A percentile compares a stretch with the other conserved stretches of the same genome.
Evolutionary conservation across 2,888 invertebrate species (phyloP).

Genomic region (Xestia xanthographa): DNA sequence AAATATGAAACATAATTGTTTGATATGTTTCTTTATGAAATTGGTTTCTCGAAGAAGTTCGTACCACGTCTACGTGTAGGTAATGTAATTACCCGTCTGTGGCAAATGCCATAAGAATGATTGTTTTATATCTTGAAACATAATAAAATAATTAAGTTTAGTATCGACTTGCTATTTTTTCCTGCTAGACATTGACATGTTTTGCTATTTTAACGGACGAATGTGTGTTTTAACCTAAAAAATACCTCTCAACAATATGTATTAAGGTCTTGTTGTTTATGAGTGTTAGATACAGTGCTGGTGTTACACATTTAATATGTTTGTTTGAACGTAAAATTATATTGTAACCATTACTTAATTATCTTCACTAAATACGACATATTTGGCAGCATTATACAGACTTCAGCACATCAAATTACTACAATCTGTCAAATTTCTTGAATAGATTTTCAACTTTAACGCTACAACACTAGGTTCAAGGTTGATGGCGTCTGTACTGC

Average conservation of each 20-base stretch:
- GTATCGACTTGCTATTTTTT: background rate
- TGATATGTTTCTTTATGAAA: slow-evolving; percentile 26
- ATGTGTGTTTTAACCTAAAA: background rate
- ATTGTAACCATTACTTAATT: background rate
- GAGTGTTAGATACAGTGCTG: background rate
- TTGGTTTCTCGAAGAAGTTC: background rate
- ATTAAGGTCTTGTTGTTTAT: background rate
- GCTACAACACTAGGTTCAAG: too few relatives aligned
- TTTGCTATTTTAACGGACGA: background rate
- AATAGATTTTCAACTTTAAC: too few relatives aligned
- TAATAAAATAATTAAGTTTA: background rate
- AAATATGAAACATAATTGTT: slow-evolving; percentile 25
- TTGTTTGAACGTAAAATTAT: background rate
- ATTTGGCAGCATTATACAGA: background rate
- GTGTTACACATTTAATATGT: background rate
- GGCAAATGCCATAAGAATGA: background rate
- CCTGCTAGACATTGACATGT: background rate
- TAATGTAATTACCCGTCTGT: background rate
- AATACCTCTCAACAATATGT: background rate
- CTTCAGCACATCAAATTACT: too few relatives aligned
- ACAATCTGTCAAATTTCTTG: too few relatives aligned
- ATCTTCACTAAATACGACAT: background rate
- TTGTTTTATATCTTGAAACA: background rate
- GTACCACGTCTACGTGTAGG: background rate
- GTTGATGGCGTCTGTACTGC: background rate